Evolutionary conservation across 2,113 vertebrate species (phyloP).

Genomic region (Xerus inauris): DNA sequence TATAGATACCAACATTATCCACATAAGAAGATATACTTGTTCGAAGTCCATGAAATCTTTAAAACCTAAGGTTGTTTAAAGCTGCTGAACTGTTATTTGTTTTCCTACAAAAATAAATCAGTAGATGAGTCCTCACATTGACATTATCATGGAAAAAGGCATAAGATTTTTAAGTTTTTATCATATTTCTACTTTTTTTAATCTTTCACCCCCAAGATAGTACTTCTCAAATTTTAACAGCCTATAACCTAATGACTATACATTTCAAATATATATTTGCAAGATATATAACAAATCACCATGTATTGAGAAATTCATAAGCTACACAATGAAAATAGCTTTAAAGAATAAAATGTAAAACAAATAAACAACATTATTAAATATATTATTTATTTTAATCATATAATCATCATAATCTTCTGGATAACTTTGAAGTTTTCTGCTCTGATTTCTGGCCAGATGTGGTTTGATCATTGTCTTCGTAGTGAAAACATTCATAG

Average conservation of each 20-base stretch:
- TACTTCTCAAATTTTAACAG: neutral
- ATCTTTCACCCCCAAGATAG: neutral
- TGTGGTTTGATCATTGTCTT: neutral
- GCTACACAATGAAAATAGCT: neutral
- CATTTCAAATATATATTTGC: neutral
- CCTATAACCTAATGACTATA: no score
- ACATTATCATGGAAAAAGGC: neutral
- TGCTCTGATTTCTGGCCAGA: neutral
- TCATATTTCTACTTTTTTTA: neutral
- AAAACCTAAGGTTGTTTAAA: neutral
- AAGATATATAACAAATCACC: neutral
- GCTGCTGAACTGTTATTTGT: neutral
- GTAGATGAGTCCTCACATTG: accelerated
- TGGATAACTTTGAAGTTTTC: neutral
- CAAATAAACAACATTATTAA: neutral
- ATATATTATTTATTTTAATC: neutral
- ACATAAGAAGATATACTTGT: neutral
- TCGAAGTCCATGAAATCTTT: neutral
- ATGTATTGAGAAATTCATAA: neutral
- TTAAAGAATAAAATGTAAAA: neutral
- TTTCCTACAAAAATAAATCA: neutral
- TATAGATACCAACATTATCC: neutral
- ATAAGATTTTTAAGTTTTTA: no score
- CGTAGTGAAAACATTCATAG: neutral
- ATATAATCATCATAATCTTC: neutral